phyloP scores from a whole-genome alignment of 1,140 invertebrate genomes.

The Atta texana region DNA sequence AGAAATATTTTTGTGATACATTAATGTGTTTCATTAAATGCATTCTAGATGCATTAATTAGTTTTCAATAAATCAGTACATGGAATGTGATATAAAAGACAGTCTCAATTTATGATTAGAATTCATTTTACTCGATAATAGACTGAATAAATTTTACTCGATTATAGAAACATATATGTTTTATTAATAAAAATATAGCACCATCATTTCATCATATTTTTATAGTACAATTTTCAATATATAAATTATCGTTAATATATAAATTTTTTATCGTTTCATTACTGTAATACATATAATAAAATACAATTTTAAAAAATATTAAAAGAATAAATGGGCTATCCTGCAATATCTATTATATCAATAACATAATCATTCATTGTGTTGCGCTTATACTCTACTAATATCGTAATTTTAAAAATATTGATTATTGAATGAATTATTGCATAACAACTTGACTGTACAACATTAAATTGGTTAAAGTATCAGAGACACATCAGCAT shows the following conservation, averaged over 20 bases:
- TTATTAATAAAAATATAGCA: constrained; percentile 33
- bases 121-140: constrained; percentile 17
- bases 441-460: constrained; percentile 11
- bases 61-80: constrained; percentile 7
- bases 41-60: constrained; percentile 21
- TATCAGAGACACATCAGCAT: constrained; percentile 13
- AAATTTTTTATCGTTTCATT: neutral
- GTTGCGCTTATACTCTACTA: constrained; percentile 19
- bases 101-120: constrained; percentile 26
- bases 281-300: neutral
- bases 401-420: constrained; percentile 6
- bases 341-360: neutral
- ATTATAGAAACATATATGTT: constrained; percentile 19
- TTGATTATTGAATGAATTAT: neutral
- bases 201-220: neutral
- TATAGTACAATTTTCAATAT: neutral
- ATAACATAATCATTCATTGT: constrained; percentile 17
- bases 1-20: neutral
- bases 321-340: neutral
- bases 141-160: constrained; percentile 28
- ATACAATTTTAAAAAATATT: constrained; percentile 16
- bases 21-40: constrained; percentile 23
- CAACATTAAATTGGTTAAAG: constrained; percentile 21
- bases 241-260: neutral
- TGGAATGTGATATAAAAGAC: constrained; percentile 39